Conservation (phyloP, 2,113 vertebrate species). For the Syrmaticus mikado region DNA sequence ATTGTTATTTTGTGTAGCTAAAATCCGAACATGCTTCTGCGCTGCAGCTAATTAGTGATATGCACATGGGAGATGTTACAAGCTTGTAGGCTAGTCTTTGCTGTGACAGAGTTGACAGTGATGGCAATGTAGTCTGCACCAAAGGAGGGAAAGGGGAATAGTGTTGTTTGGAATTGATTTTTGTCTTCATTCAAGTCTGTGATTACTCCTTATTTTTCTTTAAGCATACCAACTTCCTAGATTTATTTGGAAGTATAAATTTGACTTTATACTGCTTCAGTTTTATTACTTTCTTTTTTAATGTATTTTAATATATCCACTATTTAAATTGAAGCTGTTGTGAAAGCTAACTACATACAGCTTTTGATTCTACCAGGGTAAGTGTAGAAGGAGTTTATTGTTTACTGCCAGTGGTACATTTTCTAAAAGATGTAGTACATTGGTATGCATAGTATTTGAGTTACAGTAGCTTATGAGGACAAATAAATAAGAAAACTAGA, state of each 20-base stretch:
- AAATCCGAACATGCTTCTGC: slow-evolving; percentile 39
- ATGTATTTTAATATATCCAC: background rate
- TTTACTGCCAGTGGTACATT: background rate
- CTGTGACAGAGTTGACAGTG: slow-evolving; percentile 24
- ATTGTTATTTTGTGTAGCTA: slow-evolving; percentile 54
- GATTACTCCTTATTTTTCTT: background rate
- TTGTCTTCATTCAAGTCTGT: background rate
- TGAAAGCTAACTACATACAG: background rate
- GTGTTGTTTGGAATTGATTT: background rate
- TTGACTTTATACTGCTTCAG: background rate
- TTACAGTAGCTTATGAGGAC: background rate
- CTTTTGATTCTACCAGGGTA: background rate
- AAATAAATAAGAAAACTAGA: background rate
- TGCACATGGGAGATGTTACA: slow-evolving; percentile 40
- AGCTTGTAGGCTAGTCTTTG: background rate
- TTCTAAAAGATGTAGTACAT: background rate
- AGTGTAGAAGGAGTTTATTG: background rate
- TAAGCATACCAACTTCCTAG: background rate
- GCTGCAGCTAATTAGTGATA: slow-evolving; percentile 55
- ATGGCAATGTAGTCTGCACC: background rate
- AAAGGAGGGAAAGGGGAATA: background rate
- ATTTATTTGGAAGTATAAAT: slow-evolving; percentile 34
- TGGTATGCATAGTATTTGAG: background rate
- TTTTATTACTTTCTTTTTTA: background rate
- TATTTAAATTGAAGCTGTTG: background rate